Conservation (phyloP, 2,113 vertebrate species). For the Fukomys damarensis region DNA sequence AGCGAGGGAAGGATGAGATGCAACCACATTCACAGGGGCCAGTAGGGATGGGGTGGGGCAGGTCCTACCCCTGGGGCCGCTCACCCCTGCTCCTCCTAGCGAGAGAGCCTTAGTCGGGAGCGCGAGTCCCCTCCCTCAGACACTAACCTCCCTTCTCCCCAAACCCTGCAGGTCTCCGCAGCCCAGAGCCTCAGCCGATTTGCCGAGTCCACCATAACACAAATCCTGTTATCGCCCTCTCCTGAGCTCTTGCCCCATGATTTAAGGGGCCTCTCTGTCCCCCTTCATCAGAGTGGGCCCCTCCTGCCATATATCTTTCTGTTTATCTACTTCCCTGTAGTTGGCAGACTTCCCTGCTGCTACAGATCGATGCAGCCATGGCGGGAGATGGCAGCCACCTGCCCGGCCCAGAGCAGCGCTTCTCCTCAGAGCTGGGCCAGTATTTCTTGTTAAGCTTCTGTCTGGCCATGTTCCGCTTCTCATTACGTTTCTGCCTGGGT, state of each 20-base stretch:
- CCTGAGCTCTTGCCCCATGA: constrained; percentile 82
- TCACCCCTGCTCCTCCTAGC: background rate
- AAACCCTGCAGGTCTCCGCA: background rate
- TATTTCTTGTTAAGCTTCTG: constrained; percentile 89
- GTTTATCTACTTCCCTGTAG: constrained; percentile 83
- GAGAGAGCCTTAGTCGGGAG: background rate
- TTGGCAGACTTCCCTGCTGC: constrained; percentile 70
- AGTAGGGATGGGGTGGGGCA: fast-evolving
- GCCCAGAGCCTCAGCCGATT: background rate
- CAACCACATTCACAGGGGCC: fast-evolving
- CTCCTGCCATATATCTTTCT: constrained; percentile 80
- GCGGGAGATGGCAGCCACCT: background rate
- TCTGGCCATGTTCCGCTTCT: constrained; percentile 85
- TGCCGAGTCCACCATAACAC: constrained; percentile 80
- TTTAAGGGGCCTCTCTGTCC: constrained; percentile 82
- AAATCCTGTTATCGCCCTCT: constrained; percentile 81
- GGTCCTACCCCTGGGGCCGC: background rate
- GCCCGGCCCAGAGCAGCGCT: constrained; percentile 59
- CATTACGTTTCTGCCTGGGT: constrained; percentile 83
- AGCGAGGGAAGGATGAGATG: background rate
- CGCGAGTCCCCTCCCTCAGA: background rate
- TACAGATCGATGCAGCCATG: constrained; percentile 81
- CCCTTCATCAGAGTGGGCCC: constrained; percentile 80
- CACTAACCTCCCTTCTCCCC: background rate
- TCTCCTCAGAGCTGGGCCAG: constrained; percentile 83